A percentile compares a stretch with the other conserved stretches of the same genome.
These are phyloP conservation scores for Nematostella vectensis DNA, from an alignment of 92 coral and sea anemone genomes.

Conservation along the genomic window DNA sequence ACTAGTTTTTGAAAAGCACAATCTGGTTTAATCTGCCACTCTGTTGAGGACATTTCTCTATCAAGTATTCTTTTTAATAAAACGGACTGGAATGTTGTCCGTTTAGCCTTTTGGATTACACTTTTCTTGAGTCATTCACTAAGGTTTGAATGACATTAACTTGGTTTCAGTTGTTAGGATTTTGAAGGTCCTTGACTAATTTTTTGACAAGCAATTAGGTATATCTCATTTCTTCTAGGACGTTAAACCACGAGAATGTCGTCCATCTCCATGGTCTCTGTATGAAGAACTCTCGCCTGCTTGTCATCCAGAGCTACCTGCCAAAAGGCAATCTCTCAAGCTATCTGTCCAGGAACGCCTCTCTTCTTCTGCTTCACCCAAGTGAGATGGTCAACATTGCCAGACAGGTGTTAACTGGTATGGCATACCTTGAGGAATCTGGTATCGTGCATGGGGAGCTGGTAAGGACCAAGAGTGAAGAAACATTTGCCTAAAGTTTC, in stretches of 20 bases:
- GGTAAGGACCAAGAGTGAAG: conserved; percentile 16
- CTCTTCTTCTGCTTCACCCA: conserved; percentile 39
- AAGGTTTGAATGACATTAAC: no score
- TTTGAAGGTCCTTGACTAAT: no score
- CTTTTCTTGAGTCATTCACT: no score
- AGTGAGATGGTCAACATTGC: conserved; percentile 48
- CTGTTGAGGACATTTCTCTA: no score
- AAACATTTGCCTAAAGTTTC: not conserved
- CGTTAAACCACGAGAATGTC: conserved; percentile 58
- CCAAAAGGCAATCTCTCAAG: conserved; percentile 44
- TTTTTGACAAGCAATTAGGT: no score
- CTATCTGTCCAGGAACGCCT: conserved; percentile 46
- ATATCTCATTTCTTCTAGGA: no score
- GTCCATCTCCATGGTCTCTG: conserved; percentile 45
- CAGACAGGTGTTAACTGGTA: conserved; percentile 49
- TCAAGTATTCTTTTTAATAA: no score
- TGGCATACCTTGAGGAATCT: conserved; percentile 56
- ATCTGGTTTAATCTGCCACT: no score
- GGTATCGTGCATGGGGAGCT: conserved; percentile 61
- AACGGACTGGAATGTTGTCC: no score
- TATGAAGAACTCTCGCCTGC: conserved; percentile 41
- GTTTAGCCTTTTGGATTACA: no score
- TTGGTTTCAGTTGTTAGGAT: no score
- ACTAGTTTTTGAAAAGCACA: no score
- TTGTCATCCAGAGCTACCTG: conserved; percentile 54